Base-by-base conservation (phyloP, 2,797 vertebrate genomes). In the Catharus ustulatus region DNA sequence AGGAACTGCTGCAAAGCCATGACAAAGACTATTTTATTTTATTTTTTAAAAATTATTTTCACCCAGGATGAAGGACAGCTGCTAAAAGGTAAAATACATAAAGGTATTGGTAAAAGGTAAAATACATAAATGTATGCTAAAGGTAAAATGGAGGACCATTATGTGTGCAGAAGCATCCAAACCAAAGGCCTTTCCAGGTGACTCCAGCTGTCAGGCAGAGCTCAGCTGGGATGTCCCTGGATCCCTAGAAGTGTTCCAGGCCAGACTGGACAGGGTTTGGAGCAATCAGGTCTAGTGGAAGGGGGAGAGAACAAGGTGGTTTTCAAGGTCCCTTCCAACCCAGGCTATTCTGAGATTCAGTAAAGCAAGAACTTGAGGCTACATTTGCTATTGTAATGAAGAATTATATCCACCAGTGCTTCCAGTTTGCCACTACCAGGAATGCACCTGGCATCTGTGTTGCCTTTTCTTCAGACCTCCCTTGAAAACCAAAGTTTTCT, bases 171-270 rank as follows among this genome's bases (percentile, higher is more conserved):
- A 59, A 80, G 7, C 8, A n/a, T 12, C 59, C 48, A 76, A 76
- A 54, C 5, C 30, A 48, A 75, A 73, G 15, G 16, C 13, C 52
- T 52, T 87, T 59, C 52, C 45, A 48, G 36, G 23, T 43, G 12
- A 63, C 51, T 67, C 43, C 1, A 0, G 8, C 13, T 61, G 38
- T 13, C 0, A 1, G 27, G 10, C 16, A 36, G 32, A 76, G 24
- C 18, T 48, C 72, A 46, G 0, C 14, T 34, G 27, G 14, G 30
- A 26, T 49, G 42, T 9, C 67, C 19, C 22, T 49, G 48, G 48
- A 48, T 15, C 26, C 34, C 66, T 59, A 15, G 30, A 77, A 66
- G 19, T 9, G 15, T 29, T 66, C 40, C 17, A 32, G 40, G 52
- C 15, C 46, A 66, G 18, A 19, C 0, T 72, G 66, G 52, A 36